phyloP scores from a whole-genome alignment of 2,888 invertebrate species.

The Andrena dorsata region DNA sequence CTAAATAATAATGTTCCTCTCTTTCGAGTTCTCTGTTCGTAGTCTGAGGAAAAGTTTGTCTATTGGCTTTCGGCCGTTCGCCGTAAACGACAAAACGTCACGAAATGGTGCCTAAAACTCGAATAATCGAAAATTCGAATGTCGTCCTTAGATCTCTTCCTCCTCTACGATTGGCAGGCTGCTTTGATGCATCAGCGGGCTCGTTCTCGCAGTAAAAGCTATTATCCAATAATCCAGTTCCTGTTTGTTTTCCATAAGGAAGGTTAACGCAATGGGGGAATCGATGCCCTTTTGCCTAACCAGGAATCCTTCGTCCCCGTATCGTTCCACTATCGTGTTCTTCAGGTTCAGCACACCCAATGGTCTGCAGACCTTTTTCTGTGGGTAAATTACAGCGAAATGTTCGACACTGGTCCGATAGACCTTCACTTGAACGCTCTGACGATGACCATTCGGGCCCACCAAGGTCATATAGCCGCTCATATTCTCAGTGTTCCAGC shows the following conservation, averaged over 20 bases:
- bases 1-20: slow-evolving; percentile 8
- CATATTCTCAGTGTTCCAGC: slow-evolving; percentile 87
- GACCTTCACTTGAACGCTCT: slow-evolving; percentile 88
- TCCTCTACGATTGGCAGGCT: slow-evolving; percentile 88
- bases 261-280: slow-evolving; percentile 87
- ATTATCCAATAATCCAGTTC: slow-evolving; percentile 88
- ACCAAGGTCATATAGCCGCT: slow-evolving; percentile 88
- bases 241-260: slow-evolving; percentile 86
- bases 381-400: slow-evolving; percentile 89
- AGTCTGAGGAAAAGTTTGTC: slow-evolving; percentile 17
- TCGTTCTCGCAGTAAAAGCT: slow-evolving; percentile 86
- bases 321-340: slow-evolving; percentile 87
- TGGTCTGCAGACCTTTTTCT: slow-evolving; percentile 88
- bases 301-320: slow-evolving; percentile 86
- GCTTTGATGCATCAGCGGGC: slow-evolving; percentile 86
- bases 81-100: slow-evolving; percentile 42
- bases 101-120: slow-evolving; percentile 26
- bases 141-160: slow-evolving; percentile 86
- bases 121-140: no score
- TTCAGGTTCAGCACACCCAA: slow-evolving; percentile 88
- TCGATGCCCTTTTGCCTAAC: slow-evolving; percentile 89
- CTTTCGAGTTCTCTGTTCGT: slow-evolving; percentile 28
- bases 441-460: slow-evolving; percentile 87
- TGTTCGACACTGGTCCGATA: slow-evolving; percentile 89
- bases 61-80: slow-evolving; percentile 69